Base-by-base conservation (phyloP, 2,797 vertebrate species). In the Morelia viridis region DNA sequence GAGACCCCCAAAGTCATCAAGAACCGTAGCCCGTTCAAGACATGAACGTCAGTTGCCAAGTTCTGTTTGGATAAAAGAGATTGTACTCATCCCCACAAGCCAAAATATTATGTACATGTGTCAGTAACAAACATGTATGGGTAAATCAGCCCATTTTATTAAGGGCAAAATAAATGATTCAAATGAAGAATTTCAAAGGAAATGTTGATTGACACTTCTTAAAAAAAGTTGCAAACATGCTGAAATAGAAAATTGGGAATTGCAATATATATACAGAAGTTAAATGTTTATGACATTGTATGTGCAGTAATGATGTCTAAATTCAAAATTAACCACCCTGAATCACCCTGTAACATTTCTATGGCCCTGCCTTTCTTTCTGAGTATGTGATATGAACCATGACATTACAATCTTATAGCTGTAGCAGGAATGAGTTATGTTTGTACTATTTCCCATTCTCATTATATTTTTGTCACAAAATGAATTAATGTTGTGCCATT, bases 381-480 rank as follows among this genome's bases (percentile, higher is more conserved):
- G 97, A 97, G 96, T 97, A 97, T 97, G 97, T 97, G 97, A 97
- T 97, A 97, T 96, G 97, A 98, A 97, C 97, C 97, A 97, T 98
- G 97, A 98, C 97, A 97, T 97, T 98, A 97, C 97, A 98, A 98
- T 98, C 97, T 98, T 97, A 97, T 97, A 97, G 97, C 97, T 97
- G 97, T 97, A 97, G 96, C 97, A 96, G 96, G 97, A 97, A 97
- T 98, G 97, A 98, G 96, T 98, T 98, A 98, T 98, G 97, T 97
- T 98, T 98, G 97, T 98, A 97, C 97, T 97, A 97, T 98, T 98
- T 98, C 97, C 97, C 97, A 97, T 97, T 98, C 97, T 98, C 97
- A 98, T 98, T 98, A 98, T 97, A 98, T 97, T 97, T 98, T 98
- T 98, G 97, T 98, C 97, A 97, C 96, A 97, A 96, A 98, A 98